Conservation (phyloP, 2,888 invertebrate species). For the Polydrusus cervinus region DNA sequence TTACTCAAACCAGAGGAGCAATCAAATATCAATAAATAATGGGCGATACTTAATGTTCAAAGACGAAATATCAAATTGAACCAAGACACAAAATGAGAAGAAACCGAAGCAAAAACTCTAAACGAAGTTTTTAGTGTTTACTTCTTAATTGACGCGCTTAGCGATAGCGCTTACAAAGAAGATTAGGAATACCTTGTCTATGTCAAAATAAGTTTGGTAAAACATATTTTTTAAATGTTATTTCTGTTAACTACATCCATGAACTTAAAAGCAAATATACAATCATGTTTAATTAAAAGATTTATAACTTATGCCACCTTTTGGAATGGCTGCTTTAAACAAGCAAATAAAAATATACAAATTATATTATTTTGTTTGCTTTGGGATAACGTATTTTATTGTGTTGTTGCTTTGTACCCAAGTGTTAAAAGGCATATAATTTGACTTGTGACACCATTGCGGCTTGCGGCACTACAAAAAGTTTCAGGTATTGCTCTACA, state of each 20-base stretch:
- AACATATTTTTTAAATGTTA: too few species aligned
- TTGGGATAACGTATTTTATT: constrained; percentile 52
- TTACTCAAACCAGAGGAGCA: too few species aligned
- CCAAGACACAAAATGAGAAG: too few species aligned
- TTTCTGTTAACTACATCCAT: constrained; percentile 11
- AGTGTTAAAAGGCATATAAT: constrained; percentile 36
- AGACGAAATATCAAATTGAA: too few species aligned
- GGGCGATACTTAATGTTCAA: too few species aligned
- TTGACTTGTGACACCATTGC: constrained; percentile 29
- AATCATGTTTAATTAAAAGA: constrained; percentile 42
- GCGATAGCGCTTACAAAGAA: too few species aligned
- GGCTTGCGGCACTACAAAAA: constrained; percentile 12
- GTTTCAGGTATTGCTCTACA: neutral
- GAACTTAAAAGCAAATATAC: constrained; percentile 17
- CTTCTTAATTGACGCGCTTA: too few species aligned
- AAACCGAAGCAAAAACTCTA: too few species aligned
- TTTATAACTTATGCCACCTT: constrained; percentile 46
- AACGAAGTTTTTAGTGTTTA: too few species aligned
- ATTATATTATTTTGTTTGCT: constrained; percentile 55
- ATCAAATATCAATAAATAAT: too few species aligned
- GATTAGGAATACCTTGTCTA: too few species aligned
- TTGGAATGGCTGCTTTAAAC: constrained; percentile 36
- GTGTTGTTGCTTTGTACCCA: constrained; percentile 21
- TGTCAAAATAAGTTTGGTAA: neutral
- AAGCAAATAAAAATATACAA: constrained; percentile 55